phyloP scores from a whole-genome alignment of 2,797 vertebrate species.

The Sylvilagus floridanus region DNA sequence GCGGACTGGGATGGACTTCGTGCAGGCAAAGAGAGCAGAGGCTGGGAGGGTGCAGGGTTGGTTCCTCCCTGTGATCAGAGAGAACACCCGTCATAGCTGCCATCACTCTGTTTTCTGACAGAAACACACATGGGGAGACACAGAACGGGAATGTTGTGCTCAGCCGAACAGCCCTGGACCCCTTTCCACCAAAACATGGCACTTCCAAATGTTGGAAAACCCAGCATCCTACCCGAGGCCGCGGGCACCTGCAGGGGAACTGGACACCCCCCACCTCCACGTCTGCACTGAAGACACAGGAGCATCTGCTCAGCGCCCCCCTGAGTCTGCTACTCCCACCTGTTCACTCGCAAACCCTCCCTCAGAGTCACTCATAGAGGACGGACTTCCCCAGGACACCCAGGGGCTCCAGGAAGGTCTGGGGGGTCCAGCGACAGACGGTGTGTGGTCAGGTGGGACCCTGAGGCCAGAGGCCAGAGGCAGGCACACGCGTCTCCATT shows the following conservation, averaged over 20 bases:
- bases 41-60: slow-evolving; percentile 68
- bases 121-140: slow-evolving; percentile 78
- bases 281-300: slow-evolving; percentile 67
- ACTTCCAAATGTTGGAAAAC: slow-evolving; percentile 79
- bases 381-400: slow-evolving; percentile 60
- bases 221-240: slow-evolving; percentile 69
- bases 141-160: slow-evolving; percentile 68
- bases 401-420: slow-evolving; percentile 67
- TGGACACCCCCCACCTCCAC: slow-evolving; percentile 5
- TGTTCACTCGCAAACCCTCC: slow-evolving; percentile 52
- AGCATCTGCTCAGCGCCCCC: slow-evolving; percentile 73
- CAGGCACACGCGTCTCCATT: slow-evolving; percentile 74
- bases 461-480: slow-evolving; percentile 64
- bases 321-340: slow-evolving; percentile 69
- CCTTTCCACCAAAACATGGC: slow-evolving; percentile 82
- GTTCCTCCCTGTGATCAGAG: slow-evolving; percentile 58
- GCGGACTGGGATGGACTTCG: slow-evolving; percentile 24
- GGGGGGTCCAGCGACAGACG: slow-evolving; percentile 81
- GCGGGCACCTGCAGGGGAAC: background rate
- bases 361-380: background rate
- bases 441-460: slow-evolving; percentile 65
- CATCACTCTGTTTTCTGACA: slow-evolving; percentile 83
- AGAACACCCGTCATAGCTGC: slow-evolving; percentile 80
- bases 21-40: background rate
- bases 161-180: slow-evolving; percentile 77